phyloP scores from a whole-genome alignment of 2,888 invertebrate genomes.

The Hoplodrina blanda region DNA sequence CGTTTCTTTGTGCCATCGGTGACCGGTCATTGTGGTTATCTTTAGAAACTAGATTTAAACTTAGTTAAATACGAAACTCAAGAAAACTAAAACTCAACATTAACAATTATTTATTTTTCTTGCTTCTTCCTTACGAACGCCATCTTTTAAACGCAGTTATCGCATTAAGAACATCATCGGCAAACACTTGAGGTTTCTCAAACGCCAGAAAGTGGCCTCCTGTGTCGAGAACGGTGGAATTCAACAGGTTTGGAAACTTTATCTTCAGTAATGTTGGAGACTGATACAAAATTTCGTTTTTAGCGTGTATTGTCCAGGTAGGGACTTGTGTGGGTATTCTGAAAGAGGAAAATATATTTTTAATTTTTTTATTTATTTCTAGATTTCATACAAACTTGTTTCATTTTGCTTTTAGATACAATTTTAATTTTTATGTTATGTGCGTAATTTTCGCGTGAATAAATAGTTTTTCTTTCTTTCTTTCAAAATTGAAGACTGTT shows the following conservation, averaged over 20 bases:
- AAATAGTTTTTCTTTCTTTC: too few relatives aligned
- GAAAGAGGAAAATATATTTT: slow-evolving; percentile 29
- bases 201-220: slow-evolving; percentile 96
- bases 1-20: too few relatives aligned
- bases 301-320: slow-evolving; percentile 92
- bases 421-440: too few relatives aligned
- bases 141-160: slow-evolving; percentile 34
- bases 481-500: neutral
- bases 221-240: slow-evolving; percentile 89
- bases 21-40: too few relatives aligned
- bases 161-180: slow-evolving; percentile 90
- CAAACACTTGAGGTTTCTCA: slow-evolving; percentile 92
- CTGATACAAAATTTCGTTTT: slow-evolving; percentile 91
- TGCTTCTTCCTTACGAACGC: neutral
- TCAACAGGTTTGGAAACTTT: slow-evolving; percentile 92
- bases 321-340: slow-evolving; percentile 90
- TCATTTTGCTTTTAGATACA: too few relatives aligned
- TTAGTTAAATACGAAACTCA: too few relatives aligned
- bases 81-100: too few relatives aligned
- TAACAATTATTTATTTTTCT: slow-evolving; percentile 11
- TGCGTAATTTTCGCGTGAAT: too few relatives aligned
- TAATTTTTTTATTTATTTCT: too few relatives aligned
- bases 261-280: slow-evolving; percentile 89
- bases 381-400: too few relatives aligned
- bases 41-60: too few relatives aligned